Conservation (phyloP, 1,140 invertebrate species). For the Sminthurides bifidus region DNA sequence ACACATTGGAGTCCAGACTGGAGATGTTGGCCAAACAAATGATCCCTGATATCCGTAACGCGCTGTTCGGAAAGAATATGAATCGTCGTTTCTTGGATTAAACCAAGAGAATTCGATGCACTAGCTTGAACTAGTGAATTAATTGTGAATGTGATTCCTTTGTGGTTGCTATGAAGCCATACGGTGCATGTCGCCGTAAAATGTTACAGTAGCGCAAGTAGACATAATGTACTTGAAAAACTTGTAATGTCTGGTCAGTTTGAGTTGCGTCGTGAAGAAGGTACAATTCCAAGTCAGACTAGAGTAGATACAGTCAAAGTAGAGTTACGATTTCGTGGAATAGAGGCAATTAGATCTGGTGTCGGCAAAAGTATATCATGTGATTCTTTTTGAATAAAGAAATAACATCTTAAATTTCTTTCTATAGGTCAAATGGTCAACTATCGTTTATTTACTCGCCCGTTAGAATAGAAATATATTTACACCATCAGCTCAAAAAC, state of each 20-base stretch:
- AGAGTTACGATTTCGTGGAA: no score
- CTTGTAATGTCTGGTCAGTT: neutral
- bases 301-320: no score
- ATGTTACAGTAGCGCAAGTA: neutral
- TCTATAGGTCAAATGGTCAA: no score
- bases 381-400: no score
- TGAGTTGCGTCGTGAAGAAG: neutral
- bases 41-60: slow-evolving; percentile 82
- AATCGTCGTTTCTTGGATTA: slow-evolving; percentile 97
- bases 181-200: neutral
- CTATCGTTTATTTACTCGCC: no score
- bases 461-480: no score
- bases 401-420: no score
- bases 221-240: neutral
- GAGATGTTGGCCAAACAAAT: slow-evolving; percentile 88
- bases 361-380: no score
- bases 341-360: no score
- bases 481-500: no score
- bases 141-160: neutral
- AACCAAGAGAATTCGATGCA: slow-evolving; percentile 4
- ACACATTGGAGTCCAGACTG: slow-evolving; percentile 87
- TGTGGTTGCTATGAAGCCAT: neutral
- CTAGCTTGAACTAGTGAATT: neutral
- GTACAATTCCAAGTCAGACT: neutral
- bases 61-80: slow-evolving; percentile 84